Evolutionary conservation across 2,113 vertebrate genomes (phyloP).

Genomic region (Carassius carassius): DNA sequence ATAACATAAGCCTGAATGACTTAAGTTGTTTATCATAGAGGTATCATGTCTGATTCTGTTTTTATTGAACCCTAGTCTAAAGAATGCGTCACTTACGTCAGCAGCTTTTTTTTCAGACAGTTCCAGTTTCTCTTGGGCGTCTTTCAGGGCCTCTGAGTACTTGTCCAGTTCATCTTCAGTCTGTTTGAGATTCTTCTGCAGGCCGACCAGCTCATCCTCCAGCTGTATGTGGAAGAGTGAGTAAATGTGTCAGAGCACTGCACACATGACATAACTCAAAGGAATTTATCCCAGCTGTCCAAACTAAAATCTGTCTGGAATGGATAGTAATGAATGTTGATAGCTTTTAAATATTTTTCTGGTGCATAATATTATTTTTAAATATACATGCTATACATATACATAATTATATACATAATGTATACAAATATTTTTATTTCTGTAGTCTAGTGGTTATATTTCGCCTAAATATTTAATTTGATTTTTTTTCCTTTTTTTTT

Average conservation of each 20-base stretch:
- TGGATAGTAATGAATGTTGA: not conserved
- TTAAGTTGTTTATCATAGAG: not conserved
- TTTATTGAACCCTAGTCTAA: not conserved
- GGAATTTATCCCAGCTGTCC: not conserved
- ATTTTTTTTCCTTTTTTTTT: too few relatives aligned
- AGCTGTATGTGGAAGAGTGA: conserved; percentile 69
- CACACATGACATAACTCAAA: not conserved
- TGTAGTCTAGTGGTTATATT: too few relatives aligned
- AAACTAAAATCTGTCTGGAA: not conserved
- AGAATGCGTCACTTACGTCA: conserved; percentile 78
- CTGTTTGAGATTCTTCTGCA: conserved; percentile 90
- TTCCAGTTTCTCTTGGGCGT: conserved; percentile 90
- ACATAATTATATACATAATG: too few relatives aligned
- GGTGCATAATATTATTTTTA: too few relatives aligned
- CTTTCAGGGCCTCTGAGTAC: conserved; percentile 86
- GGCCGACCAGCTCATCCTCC: conserved; percentile 86
- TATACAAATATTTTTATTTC: too few relatives aligned
- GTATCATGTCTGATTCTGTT: conserved; percentile 1
- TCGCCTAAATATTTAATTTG: too few relatives aligned
- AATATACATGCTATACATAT: too few relatives aligned
- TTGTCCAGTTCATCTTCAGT: conserved; percentile 84
- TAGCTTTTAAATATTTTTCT: too few relatives aligned
- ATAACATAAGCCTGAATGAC: conserved; percentile 7
- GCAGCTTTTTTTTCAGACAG: conserved; percentile 88
- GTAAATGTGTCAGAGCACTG: not conserved